Evolutionary conservation across 2,888 invertebrate genomes (phyloP), one percentile per base, ranked within the genome.

Genomic region (Volucella bombylans): DNA sequence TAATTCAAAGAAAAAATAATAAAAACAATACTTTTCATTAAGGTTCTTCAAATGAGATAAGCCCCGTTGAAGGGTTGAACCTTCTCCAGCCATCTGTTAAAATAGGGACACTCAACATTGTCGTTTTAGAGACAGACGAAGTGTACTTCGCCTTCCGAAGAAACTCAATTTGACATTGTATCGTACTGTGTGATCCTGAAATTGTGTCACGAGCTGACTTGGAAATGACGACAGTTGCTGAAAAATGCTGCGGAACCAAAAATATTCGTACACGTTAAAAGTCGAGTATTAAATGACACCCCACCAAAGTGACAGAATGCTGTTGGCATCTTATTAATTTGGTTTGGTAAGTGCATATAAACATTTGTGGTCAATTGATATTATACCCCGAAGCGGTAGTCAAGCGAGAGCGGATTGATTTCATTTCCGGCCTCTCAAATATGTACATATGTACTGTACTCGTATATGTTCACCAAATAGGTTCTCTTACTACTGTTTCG

Each of bases 361-460:
- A 52, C 65, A 61, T 71, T 82, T 69, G 81, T 71, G 71, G 65
- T 61, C 81, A 71, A 82, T 81, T 69, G 79, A 77, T 62, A 68
- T 77, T 54, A 62, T 54, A 61, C 23, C 57, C 39, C 43, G 39
- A 47, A 54, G 54, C 50, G n/a, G 38, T 50, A 71, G 47, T 52
- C 23, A 50, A 54, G 23, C 41, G 52, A 41, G 1, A 45, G 38
- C 15, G 62, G 47, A 65, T 79, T 45, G 71, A 74, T 80, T 80
- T 80, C 68, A 74, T 41, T 80, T 80, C 80, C 74, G 80, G 62
- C 49, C 31, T 55, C 6, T 43, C 4, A 38, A 55, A 55, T 23
- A 23, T 23, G 18, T 23, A 23, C 3, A 23, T 55, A 38, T 14
- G 55, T 23, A 55, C 31, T 31, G 14, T 18, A 11, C 1, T 8